Percentiles rank a stretch among this genome's conserved stretches.
These are phyloP conservation scores for Stomatorhinus walkeri DNA, from an alignment of 2,797 vertebrate species.

Conservation along the genomic window DNA sequence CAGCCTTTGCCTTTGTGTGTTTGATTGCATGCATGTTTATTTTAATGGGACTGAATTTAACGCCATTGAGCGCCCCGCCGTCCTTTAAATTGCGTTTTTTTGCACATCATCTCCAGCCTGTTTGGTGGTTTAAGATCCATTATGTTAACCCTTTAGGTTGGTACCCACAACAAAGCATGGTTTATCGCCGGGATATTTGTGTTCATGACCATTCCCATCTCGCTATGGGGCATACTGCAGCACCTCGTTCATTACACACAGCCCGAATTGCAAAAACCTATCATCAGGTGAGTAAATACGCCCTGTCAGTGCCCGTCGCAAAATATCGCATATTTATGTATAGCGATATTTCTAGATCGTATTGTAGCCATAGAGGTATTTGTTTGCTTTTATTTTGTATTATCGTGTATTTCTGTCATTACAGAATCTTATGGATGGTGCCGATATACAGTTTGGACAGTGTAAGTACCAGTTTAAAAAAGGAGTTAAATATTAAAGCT, in stretches of 20 bases:
- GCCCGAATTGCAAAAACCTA: constrained; percentile 93
- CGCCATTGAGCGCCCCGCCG: background rate
- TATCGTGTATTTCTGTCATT: constrained; percentile 34
- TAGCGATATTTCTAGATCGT: background rate
- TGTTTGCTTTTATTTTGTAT: background rate
- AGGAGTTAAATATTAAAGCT: background rate
- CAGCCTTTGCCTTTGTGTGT: background rate
- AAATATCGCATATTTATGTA: background rate
- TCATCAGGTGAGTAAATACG: constrained; percentile 75
- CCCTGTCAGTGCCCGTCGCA: background rate
- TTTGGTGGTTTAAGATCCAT: background rate
- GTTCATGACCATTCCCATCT: constrained; percentile 93
- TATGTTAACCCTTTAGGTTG: constrained; percentile 63
- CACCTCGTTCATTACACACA: constrained; percentile 97
- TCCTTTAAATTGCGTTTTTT: background rate
- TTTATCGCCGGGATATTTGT: constrained; percentile 97
- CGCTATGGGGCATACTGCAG: constrained; percentile 92
- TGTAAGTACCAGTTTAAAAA: constrained; percentile 66
- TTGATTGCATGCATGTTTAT: background rate
- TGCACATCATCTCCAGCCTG: background rate
- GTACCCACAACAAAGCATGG: constrained; percentile 91
- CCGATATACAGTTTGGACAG: constrained; percentile 98
- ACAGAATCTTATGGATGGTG: constrained; percentile 98
- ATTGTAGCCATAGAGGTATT: background rate
- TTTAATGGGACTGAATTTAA: background rate